Evolutionary conservation across 2,113 vertebrate genomes (phyloP).

Genomic region (Microcebus griseorufus): DNA sequence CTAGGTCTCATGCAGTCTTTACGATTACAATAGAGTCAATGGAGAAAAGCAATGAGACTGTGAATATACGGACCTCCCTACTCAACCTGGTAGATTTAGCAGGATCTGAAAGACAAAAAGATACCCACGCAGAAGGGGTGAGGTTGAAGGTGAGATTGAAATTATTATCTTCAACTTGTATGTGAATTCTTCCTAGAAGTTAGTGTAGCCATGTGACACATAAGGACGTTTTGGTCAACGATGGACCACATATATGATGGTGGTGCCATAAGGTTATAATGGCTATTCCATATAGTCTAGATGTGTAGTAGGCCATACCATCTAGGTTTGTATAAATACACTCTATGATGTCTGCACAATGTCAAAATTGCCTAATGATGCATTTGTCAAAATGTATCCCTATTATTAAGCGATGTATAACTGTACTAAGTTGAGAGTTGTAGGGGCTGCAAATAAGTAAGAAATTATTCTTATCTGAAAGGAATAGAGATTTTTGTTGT

Average conservation of each 20-base stretch:
- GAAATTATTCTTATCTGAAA: background rate
- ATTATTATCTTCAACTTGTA: background rate
- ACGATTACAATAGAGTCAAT: constrained; percentile 96
- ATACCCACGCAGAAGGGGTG: constrained; percentile 93
- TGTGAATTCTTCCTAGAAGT: background rate
- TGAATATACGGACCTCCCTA: constrained; percentile 95
- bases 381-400: background rate
- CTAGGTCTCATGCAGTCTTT: constrained; percentile 96
- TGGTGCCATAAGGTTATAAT: background rate
- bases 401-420: background rate
- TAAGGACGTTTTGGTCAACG: background rate
- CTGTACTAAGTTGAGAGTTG: background rate
- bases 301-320: background rate
- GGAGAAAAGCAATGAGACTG: constrained; percentile 90
- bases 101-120: constrained; percentile 96
- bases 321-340: background rate
- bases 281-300: background rate
- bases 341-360: background rate
- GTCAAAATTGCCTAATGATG: background rate
- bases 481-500: background rate
- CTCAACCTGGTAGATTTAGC: constrained; percentile 97
- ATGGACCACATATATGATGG: background rate
- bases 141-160: constrained; percentile 90
- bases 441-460: background rate
- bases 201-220: background rate